These are phyloP conservation scores for Montipora capricornis DNA, from an alignment of 64 coral and sea anemone species.

Conservation along the genomic window DNA sequence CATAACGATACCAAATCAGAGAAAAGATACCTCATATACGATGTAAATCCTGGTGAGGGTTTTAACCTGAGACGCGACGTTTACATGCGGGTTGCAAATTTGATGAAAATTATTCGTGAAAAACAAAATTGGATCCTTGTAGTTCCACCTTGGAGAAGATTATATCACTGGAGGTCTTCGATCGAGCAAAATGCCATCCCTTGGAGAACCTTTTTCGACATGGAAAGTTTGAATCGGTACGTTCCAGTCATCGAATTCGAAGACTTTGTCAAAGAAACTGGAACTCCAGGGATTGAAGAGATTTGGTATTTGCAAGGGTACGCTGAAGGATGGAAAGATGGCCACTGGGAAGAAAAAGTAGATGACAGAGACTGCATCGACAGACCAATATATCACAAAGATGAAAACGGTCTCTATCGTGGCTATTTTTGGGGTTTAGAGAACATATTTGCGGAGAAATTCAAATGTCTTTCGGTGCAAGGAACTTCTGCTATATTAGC, in stretches of 20 bases:
- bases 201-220: conserved; percentile 94
- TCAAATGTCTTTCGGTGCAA: conserved; percentile 93
- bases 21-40: conserved; percentile 93
- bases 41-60: conserved; percentile 97
- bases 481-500: conserved; percentile 83
- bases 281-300: conserved; percentile 81
- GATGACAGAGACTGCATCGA: conserved; percentile 93
- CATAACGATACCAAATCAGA: conserved; percentile 38
- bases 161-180: conserved; percentile 93
- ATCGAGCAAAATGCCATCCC: conserved; percentile 93
- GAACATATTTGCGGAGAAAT: conserved; percentile 82
- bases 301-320: conserved; percentile 95
- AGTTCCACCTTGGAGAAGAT: conserved; percentile 91
- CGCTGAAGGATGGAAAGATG: conserved; percentile 96
- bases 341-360: conserved; percentile 98
- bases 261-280: conserved; percentile 92
- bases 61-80: conserved; percentile 97
- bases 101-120: conserved; percentile 81
- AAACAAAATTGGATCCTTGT: conserved; percentile 96
- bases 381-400: conserved; percentile 78
- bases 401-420: conserved; percentile 74
- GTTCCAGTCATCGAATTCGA: conserved; percentile 97
- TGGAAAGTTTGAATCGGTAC: conserved; percentile 94
- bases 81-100: conserved; percentile 93
- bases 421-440: conserved; percentile 95